Percentiles rank a stretch among this genome's conserved stretches.
phyloP scores from a whole-genome alignment of 2,797 vertebrate species.

The Falco berigora region DNA sequence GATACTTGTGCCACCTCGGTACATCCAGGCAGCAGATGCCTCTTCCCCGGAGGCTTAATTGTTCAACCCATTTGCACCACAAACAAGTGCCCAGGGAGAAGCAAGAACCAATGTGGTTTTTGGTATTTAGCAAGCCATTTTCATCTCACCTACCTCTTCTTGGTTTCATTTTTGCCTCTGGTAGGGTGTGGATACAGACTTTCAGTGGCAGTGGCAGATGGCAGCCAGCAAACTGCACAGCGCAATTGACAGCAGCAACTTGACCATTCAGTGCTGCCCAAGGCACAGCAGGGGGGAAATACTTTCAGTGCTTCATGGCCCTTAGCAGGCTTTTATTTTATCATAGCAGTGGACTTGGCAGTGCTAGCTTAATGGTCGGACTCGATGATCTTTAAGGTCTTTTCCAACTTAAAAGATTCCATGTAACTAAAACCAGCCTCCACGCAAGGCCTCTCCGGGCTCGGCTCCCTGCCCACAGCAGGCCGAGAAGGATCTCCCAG shows the following conservation, averaged over 20 bases:
- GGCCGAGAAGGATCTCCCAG: neutral
- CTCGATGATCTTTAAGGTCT: no score
- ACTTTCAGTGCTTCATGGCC: neutral
- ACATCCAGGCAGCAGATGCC: rapidly evolving
- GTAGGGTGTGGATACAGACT: no score
- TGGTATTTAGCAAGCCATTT: neutral
- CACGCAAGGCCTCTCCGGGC: neutral
- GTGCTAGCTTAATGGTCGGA: no score
- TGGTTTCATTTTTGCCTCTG: neutral
- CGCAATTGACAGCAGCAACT: neutral
- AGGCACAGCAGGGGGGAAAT: rapidly evolving
- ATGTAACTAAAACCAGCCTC: neutral
- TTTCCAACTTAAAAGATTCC: no score
- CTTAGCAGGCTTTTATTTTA: neutral
- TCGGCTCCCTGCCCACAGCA: neutral
- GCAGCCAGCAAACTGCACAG: neutral
- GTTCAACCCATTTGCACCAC: neutral
- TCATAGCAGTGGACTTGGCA: no score
- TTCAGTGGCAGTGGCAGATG: no score
- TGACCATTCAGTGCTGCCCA: no score
- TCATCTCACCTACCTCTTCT: neutral
- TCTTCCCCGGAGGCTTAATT: neutral
- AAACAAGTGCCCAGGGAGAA: neutral
- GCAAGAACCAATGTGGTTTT: neutral
- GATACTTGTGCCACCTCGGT: rapidly evolving